phyloP scores from a whole-genome alignment of 2,797 vertebrate genomes.

The Anabacerthia variegaticeps region DNA sequence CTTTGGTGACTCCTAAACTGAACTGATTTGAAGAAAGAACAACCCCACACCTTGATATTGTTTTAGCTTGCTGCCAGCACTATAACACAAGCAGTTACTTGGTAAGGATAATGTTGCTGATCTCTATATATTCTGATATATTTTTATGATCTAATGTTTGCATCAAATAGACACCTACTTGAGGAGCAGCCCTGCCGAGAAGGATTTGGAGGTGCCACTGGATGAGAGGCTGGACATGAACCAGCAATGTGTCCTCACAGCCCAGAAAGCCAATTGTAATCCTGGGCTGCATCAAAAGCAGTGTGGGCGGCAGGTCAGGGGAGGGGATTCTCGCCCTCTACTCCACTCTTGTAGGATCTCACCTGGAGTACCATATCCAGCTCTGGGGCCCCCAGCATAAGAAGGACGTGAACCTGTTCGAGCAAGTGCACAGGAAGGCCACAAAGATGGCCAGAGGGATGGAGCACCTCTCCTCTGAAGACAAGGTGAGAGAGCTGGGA shows the following conservation, averaged over 20 bases:
- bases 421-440: not conserved
- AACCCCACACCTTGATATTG: not conserved
- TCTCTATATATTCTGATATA: not conserved
- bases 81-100: not conserved
- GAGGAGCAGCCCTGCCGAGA: not conserved
- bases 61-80: not conserved
- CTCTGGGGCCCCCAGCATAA: not conserved
- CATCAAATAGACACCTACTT: not conserved
- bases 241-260: not conserved
- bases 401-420: not conserved
- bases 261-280: not conserved
- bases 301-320: not conserved
- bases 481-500: not conserved
- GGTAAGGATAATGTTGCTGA: not conserved
- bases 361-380: not conserved
- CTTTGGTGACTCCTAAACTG: not conserved
- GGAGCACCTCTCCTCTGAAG: not conserved
- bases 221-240: not conserved
- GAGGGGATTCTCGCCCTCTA: not conserved
- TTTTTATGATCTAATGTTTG: not conserved
- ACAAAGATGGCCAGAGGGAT: not conserved
- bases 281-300: not conserved
- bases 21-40: not conserved
- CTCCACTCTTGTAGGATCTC: not conserved
- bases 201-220: not conserved